phyloP scores from a whole-genome alignment of 2,888 invertebrate genomes.

The Noctua pronuba region DNA sequence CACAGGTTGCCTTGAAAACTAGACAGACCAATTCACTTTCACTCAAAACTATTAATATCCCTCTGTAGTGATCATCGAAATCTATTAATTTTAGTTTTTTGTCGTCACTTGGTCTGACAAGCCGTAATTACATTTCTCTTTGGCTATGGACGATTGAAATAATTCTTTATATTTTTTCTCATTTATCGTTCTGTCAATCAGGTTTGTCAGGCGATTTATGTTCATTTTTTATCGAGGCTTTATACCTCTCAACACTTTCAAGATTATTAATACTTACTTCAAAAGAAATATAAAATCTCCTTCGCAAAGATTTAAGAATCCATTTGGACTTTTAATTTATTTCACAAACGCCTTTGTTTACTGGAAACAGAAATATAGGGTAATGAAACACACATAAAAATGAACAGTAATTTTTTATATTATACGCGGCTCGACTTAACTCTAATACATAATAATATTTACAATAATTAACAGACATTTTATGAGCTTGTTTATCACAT shows the following conservation, averaged over 20 bases:
- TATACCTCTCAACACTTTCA: conserved; percentile 8
- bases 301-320: conserved; percentile 1
- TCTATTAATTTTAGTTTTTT: conserved; percentile 36
- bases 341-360: conserved; percentile 21
- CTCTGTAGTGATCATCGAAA: conserved; percentile 28
- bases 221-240: neutral
- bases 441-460: conserved; percentile 77
- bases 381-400: conserved; percentile 78
- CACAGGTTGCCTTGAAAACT: neutral
- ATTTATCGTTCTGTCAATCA: conserved; percentile 22
- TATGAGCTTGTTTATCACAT: conserved; percentile 73
- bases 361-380: conserved; percentile 11
- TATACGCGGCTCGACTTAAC: conserved; percentile 77
- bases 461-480: conserved; percentile 78
- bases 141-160: conserved; percentile 23
- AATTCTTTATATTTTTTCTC: conserved; percentile 9
- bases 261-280: neutral
- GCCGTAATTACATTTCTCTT: conserved; percentile 25
- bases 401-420: conserved; percentile 84
- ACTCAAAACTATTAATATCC: conserved; percentile 12
- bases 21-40: conserved; percentile 16
- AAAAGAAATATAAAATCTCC: conserved; percentile 10
- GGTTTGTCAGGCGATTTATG: conserved; percentile 5
- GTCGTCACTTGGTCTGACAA: conserved; percentile 12
- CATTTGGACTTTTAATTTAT: conserved; percentile 29